Conservation (phyloP, 2,888 invertebrate genomes). For the Hirtodrosophila cameraria region DNA sequence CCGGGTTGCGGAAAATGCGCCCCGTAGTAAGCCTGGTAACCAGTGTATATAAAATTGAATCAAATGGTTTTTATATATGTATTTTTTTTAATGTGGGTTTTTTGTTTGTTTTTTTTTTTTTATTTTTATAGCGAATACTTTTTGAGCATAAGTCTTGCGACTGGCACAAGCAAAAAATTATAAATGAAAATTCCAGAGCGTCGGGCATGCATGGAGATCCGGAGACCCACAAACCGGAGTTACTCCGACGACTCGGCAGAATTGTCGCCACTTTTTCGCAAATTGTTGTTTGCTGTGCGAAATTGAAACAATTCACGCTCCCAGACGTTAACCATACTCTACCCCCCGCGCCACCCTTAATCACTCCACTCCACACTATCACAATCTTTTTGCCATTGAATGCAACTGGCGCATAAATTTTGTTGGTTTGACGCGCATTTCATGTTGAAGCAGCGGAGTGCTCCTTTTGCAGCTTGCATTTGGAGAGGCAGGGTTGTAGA, state of each 20-base stretch:
- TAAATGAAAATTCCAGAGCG: conserved; percentile 73
- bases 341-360: neutral
- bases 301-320: conserved; percentile 65
- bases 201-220: conserved; percentile 37
- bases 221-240: too few relatives aligned
- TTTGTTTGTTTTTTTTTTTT: conserved; percentile 26
- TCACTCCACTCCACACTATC: too few relatives aligned
- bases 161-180: conserved; percentile 46
- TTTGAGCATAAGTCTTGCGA: conserved; percentile 50
- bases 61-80: conserved; percentile 57
- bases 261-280: conserved; percentile 68
- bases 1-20: conserved; percentile 14
- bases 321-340: conserved; percentile 29
- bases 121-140: conserved; percentile 38
- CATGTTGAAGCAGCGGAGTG: neutral
- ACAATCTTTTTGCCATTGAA: conserved; percentile 31
- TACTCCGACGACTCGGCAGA: conserved; percentile 11
- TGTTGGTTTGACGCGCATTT: conserved; percentile 48
- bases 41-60: conserved; percentile 67
- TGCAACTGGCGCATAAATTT: conserved; percentile 67
- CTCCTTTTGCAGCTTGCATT: too few relatives aligned
- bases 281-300: conserved; percentile 67
- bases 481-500: neutral
- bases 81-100: conserved; percentile 23
- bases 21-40: conserved; percentile 3